These are phyloP conservation scores for Echiichthys vipera DNA, from an alignment of 2,797 vertebrate species.

Conservation along the genomic window DNA sequence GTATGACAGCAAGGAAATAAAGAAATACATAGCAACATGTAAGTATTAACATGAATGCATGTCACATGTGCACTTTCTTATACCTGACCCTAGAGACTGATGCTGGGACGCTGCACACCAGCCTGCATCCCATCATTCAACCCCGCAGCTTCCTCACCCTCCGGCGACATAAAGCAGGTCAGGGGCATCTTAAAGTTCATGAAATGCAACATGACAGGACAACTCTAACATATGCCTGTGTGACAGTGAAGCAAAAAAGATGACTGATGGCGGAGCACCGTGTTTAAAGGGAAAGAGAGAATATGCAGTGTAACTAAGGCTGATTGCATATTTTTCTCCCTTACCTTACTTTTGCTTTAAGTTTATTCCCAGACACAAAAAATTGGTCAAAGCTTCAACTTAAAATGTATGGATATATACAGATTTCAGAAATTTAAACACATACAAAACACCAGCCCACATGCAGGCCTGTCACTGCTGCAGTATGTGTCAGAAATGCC, in stretches of 20 bases:
- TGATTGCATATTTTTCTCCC: conserved; percentile 38
- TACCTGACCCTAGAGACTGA: conserved; percentile 75
- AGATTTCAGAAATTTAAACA: conserved; percentile 9
- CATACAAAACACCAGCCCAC: conserved; percentile 24
- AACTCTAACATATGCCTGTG: conserved; percentile 79
- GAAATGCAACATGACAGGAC: conserved; percentile 82
- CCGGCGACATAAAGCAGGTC: conserved; percentile 77
- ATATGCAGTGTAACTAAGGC: conserved; percentile 34
- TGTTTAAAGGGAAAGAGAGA: conserved; percentile 55
- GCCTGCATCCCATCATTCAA: conserved; percentile 58
- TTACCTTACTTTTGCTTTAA: conserved; percentile 12
- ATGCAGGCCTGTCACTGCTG: conserved; percentile 16
- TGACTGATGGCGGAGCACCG: conserved; percentile 75
- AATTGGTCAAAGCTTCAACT: conserved; percentile 7
- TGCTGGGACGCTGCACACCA: conserved; percentile 59
- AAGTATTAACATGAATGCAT: conserved; percentile 71
- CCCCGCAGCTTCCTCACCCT: conserved; percentile 62
- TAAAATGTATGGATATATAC: background rate
- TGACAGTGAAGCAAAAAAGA: conserved; percentile 79
- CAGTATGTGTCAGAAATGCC: conserved; percentile 44
- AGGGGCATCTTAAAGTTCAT: conserved; percentile 81
- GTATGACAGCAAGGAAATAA: conserved; percentile 70
- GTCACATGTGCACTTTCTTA: conserved; percentile 71
- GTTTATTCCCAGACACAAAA: conserved; percentile 19
- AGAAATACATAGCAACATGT: conserved; percentile 73